Percentiles rank a stretch among this genome's conserved stretches.
phyloP scores from a whole-genome alignment of 2,113 vertebrate species.

The Sphyrna mokarran region DNA sequence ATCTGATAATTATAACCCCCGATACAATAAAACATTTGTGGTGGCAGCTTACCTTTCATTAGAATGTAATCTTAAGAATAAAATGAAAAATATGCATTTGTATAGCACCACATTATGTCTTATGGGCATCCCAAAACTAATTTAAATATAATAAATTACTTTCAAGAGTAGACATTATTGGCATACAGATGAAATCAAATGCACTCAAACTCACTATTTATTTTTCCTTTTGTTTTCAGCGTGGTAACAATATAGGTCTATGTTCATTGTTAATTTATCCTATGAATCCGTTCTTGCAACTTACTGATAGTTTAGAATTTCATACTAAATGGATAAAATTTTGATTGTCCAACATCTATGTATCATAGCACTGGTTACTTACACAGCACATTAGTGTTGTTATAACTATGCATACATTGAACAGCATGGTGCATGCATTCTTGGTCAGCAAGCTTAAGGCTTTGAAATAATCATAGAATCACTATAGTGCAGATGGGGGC shows the following conservation, averaged over 20 bases:
- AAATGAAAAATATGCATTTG: not conserved
- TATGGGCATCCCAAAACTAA: not conserved
- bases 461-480: not conserved
- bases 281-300: not conserved
- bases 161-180: not conserved
- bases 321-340: not conserved
- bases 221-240: not conserved
- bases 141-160: not conserved
- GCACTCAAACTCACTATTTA: not conserved
- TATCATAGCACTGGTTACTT: not conserved
- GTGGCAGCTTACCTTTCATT: not conserved
- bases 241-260: not conserved
- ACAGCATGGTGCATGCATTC: too few species aligned
- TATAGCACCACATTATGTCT: not conserved
- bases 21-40: not conserved
- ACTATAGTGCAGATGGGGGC: too few species aligned
- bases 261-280: not conserved
- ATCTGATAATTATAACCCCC: not conserved
- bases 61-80: not conserved
- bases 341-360: not conserved
- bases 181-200: not conserved
- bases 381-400: not conserved
- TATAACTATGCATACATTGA: not conserved
- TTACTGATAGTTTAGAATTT: not conserved
- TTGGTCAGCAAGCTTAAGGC: not conserved